Percentiles rank a stretch among this genome's conserved stretches.
Evolutionary conservation across 2,888 invertebrate genomes (phyloP).

Genomic region (Lucinisca nassula): DNA sequence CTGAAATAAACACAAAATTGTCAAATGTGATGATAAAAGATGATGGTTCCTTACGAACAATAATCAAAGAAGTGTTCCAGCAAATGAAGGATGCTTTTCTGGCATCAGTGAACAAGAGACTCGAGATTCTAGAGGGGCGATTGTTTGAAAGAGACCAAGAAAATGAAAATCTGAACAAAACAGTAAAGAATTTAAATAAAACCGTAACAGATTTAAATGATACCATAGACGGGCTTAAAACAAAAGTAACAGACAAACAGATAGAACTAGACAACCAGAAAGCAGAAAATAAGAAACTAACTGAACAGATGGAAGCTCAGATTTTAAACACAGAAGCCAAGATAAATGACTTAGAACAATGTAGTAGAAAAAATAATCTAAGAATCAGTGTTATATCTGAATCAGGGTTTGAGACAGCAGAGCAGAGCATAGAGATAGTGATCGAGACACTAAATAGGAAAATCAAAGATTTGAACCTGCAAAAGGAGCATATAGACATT

Average conservation of each 20-base stretch:
- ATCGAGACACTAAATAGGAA: too few species aligned
- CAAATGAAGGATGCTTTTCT: neutral
- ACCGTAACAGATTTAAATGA: neutral
- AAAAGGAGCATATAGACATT: too few species aligned
- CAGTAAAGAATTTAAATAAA: neutral
- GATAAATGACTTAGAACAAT: neutral
- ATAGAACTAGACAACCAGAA: neutral
- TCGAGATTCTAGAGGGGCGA: neutral
- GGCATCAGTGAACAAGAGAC: neutral
- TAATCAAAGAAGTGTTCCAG: neutral
- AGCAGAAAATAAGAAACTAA: neutral
- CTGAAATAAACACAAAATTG: neutral
- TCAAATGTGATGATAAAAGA: neutral
- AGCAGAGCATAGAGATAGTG: too few species aligned
- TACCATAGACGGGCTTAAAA: neutral
- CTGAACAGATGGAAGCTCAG: neutral
- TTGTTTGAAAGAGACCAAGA: too few species aligned
- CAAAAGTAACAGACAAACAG: neutral
- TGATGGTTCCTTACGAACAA: neutral
- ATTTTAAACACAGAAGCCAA: neutral
- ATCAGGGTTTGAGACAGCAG: too few species aligned
- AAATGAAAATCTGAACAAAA: neutral
- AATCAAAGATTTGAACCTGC: too few species aligned
- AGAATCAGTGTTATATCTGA: too few species aligned
- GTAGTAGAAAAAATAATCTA: neutral